A percentile compares a stretch with the other conserved stretches of the same genome.
Conservation (phyloP, 2,113 vertebrate species). For the Odontophorus gujanensis region DNA sequence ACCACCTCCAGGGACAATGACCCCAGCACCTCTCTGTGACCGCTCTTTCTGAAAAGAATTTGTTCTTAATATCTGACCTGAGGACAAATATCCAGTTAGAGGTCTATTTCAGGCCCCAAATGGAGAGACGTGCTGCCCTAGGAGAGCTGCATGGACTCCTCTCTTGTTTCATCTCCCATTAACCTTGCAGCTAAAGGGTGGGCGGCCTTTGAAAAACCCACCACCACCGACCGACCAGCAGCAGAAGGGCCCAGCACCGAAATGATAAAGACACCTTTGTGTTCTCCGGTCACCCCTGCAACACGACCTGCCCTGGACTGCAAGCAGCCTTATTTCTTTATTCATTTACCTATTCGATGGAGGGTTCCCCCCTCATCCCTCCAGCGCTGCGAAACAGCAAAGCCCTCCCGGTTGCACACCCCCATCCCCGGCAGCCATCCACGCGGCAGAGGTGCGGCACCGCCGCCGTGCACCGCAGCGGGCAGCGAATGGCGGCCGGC, state of each 20-base stretch:
- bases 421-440: neutral
- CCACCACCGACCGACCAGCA: too few species aligned
- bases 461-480: neutral
- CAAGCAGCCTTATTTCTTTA: neutral
- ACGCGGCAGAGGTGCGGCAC: neutral
- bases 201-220: rapidly evolving
- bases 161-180: rapidly evolving
- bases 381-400: neutral
- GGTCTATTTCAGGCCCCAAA: too few species aligned
- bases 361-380: neutral
- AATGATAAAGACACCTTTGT: neutral
- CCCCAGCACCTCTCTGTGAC: too few species aligned
- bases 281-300: neutral
- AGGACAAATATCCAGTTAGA: too few species aligned
- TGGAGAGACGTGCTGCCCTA: neutral
- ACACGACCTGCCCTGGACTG: neutral
- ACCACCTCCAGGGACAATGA: too few species aligned
- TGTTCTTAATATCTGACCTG: too few species aligned
- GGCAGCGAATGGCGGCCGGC: neutral
- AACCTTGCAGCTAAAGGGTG: rapidly evolving
- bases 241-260: neutral
- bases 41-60: too few species aligned
- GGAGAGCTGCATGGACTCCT: rapidly evolving
- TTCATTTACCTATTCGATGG: neutral
- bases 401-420: neutral